Base-by-base conservation (phyloP, 2,113 vertebrate genomes). In the Corvus moneduloides region DNA sequence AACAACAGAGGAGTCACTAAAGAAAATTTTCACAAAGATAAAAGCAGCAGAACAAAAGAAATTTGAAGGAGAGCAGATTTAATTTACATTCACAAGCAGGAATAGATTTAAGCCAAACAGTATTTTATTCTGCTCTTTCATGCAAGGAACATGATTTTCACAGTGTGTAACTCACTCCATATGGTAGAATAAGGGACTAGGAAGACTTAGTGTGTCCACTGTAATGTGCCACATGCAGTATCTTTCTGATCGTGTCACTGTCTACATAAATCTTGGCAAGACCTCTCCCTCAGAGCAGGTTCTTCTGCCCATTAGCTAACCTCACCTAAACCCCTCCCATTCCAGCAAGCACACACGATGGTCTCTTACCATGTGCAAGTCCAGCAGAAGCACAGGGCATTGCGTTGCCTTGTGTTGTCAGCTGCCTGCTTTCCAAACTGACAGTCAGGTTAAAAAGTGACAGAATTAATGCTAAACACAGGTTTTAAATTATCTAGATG, bases 31-130 rank as follows among this genome's bases (percentile, higher is more conserved):
- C 61, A 68, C 44, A 11, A 81, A 81, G 68, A 59, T 52, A 88
- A 96, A 93, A 77, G 28, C 73, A 75, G 35, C 68, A 78, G 68
- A 90, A 90, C 48, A 59, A 77, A 93, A 87, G 54, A 89, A 73
- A 77, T 35, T 46, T 19, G 51, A 61, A 72, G 30, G n/a, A 68
- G 51, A 91, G 83, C 26, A 74, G 64, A 78, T 77, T 77, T 80
- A 35, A 92, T 76, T 88, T 81, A 71, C 39, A 48, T 84, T 92
- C 56, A 80, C 20, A 91, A 66, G 37, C 66, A 79, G 73, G 51
- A 71, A 71, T 11, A 77, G 24, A 37, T 87, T 95, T 90, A 96
- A 87, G 28, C 37, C 54, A 74, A 90, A 72, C 24, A 41, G 37
- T 44, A 32, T 84, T 90, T 94, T 69, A 49, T 32, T 73, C 54